Evolutionary conservation across 1,140 invertebrate genomes (phyloP), one percentile per base, ranked within the genome.

Genomic region (Pachyrhynchus sulphureomaculatus): DNA sequence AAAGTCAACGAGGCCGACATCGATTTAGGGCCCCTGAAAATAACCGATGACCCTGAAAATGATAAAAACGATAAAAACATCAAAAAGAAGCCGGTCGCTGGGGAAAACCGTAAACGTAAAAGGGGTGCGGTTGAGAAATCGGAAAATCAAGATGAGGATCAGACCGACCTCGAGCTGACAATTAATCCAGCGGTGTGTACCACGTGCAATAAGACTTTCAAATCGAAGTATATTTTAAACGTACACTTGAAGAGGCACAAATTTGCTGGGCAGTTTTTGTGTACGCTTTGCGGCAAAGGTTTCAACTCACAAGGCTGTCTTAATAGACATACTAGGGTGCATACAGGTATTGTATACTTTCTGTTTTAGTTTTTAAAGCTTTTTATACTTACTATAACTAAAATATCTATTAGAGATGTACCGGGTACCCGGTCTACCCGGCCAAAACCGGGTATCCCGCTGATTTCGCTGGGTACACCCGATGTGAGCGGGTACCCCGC

Each of bases 171-270:
- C 3, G 20, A 10, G n/a, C 9, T 48, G n/a, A 12, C 32, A 4
- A 61, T 61, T 6, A 18, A 65, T 47, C 45, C 52, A 0, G 48
- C 52, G 6, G 49, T 65, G 62, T 88, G 86, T 72, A 81, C 85
- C 41, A 73, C 81, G 0, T 88, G 86, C 67, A 79, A 80, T 45
- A 82, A 82, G 67, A 81, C 82, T 21, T 87, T 87, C 72, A 87
- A 86, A 63, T 85, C 86, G 68, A 86, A 70, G 62, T 67, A 71
- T 37, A 67, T 67, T 24, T 51, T 92, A 3, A 90, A 89, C 72
- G 91, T 90, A 36, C 88, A 90, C 62, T 81, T 84, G 60, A 80
- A 86, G 36, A 82, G 82, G 15, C 88, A 90, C 66, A 86, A 85
- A 17, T 83, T 84, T 54, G 77, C 76, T 67, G 90, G 90, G 68